Conservation (phyloP, 2,888 invertebrate genomes). For the Zootermopsis nevadensis region DNA sequence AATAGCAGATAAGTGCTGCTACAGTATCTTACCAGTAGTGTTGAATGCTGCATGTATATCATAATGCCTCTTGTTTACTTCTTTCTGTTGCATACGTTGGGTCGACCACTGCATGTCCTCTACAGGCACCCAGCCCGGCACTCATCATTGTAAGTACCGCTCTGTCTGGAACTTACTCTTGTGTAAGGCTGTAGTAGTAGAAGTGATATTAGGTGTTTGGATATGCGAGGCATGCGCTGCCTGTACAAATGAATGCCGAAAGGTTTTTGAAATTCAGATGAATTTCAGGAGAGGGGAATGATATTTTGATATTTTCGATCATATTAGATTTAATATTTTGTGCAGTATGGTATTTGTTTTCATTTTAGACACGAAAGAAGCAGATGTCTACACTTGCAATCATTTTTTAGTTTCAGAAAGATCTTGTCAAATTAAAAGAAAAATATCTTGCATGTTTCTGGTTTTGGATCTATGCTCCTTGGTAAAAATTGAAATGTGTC, state of each 20-base stretch:
- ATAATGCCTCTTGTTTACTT: conserved; percentile 44
- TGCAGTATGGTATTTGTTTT: too few relatives aligned
- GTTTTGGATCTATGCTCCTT: too few relatives aligned
- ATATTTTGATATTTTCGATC: background rate
- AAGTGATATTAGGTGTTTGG: background rate
- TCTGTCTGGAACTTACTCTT: conserved; percentile 18
- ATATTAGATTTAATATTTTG: too few relatives aligned
- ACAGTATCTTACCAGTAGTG: conserved; percentile 24
- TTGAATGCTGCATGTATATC: conserved; percentile 46
- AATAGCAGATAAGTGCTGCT: background rate
- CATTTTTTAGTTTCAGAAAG: too few relatives aligned
- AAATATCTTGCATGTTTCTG: too few relatives aligned
- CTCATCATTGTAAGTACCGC: conserved; percentile 60
- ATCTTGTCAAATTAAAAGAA: too few relatives aligned
- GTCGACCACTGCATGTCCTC: conserved; percentile 54
- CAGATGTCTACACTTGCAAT: too few relatives aligned
- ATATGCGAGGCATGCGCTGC: background rate
- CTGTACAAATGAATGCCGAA: background rate
- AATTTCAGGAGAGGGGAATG: background rate
- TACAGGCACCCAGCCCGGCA: conserved; percentile 59
- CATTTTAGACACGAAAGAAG: too few relatives aligned
- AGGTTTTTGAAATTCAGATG: background rate
- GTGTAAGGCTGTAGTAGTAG: conserved; percentile 3
- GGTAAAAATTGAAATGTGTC: too few relatives aligned
- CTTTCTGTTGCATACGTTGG: conserved; percentile 56